Evolutionary conservation across 2,888 invertebrate species (phyloP), one percentile per base, ranked within the genome.

Genomic region (Hartigia nigra): DNA sequence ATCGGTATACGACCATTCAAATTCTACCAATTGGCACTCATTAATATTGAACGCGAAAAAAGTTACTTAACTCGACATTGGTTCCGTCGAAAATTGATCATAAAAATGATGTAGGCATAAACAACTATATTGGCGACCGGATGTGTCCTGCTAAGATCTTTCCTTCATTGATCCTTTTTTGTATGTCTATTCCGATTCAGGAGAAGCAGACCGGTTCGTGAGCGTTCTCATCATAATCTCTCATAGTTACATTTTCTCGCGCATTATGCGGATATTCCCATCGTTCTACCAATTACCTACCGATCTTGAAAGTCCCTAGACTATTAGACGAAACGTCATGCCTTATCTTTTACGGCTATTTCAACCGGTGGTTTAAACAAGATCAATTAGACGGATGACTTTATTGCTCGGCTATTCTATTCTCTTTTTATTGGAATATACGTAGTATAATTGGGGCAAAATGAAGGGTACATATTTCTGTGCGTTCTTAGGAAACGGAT

Each of bases 231-330:
- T 23, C 55, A 23, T 55, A 23, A 55, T 55, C 55, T 55, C 23
- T 55, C 9, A 55, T 55, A 23, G 55, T 55, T 55, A 55, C 55
- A 55, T 55, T 55, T 23, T 55, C 55, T 55, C 55, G 55, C 55
- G 55, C 23, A 55, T 55, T 55, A 55, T 55, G 9, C 55, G 55
- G 55, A 55, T 55, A 39, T 70, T 39, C 12, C 70, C 32, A 4
- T 69, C 35, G 85, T 23, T 92, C 92, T 76, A 86, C 82, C 86
- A 91, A 89, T 82, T 88, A 86, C 82, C 91, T 94, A 11, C 94
- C 94, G 82, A 92, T 93, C 37, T 92, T 92, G 89, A 94, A 90
- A 87, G 94, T 84, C 88, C 93, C 90, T 90, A 94, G 91, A 84
- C 69, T n/a, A 12, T 55, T 55, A 55, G 55, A 9, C 23, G 55